phyloP scores from a whole-genome alignment of 2,113 vertebrate species.

The Lophotis ruficrista region DNA sequence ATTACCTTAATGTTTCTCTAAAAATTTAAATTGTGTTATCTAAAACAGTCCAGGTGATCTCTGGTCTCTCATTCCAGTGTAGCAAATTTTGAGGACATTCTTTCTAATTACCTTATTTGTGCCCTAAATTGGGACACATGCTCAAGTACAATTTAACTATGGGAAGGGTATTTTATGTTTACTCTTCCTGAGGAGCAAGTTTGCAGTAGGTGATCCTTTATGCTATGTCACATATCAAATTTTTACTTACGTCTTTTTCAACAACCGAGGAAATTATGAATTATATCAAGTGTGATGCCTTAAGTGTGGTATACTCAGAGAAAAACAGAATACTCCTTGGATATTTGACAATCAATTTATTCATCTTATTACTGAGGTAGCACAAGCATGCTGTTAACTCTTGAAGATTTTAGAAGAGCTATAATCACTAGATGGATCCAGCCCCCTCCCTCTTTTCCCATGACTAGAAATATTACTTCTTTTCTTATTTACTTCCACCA shows the following conservation, averaged over 20 bases:
- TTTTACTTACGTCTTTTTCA: background rate
- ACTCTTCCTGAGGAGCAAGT: background rate
- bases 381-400: background rate
- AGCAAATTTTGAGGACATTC: background rate
- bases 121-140: background rate
- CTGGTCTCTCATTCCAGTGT: background rate
- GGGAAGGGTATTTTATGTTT: background rate
- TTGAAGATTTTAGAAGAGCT: background rate
- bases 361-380: background rate
- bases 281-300: background rate
- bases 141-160: background rate
- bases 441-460: background rate
- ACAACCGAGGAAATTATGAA: background rate
- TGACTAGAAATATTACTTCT: background rate
- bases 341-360: background rate
- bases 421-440: background rate
- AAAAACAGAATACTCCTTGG: background rate
- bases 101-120: background rate
- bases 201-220: background rate
- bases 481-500: background rate
- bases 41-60: background rate
- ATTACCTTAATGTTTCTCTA: background rate
- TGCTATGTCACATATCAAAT: background rate
- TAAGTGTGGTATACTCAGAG: background rate
- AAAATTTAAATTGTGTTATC: background rate